Evolutionary conservation across 2,113 vertebrate species (phyloP).

Genomic region (Capreolus pygargus): DNA sequence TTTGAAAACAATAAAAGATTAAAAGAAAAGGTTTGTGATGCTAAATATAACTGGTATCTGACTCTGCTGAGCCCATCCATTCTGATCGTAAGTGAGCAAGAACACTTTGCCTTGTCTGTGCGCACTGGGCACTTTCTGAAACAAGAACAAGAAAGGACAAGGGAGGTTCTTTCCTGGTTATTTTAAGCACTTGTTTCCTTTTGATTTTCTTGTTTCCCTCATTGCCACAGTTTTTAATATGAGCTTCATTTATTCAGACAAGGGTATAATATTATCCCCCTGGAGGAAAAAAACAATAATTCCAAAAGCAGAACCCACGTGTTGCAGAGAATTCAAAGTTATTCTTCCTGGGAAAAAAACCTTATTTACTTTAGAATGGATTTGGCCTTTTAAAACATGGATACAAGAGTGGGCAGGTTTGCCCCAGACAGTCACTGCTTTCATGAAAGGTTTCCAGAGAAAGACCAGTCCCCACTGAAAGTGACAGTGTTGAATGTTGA

Average conservation of each 20-base stretch:
- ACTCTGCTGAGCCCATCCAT: background rate
- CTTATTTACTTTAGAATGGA: conserved; percentile 35
- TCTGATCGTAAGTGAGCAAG: background rate
- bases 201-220: background rate
- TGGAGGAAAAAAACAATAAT: background rate
- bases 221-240: conserved; percentile 4
- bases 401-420: background rate
- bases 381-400: conserved; percentile 7
- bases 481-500: background rate
- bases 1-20: background rate
- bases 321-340: conserved; percentile 5
- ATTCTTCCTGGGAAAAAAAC: background rate
- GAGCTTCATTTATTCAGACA: conserved; percentile 1
- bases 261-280: background rate
- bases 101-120: background rate
- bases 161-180: background rate
- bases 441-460: background rate
- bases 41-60: background rate
- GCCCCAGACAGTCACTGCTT: background rate
- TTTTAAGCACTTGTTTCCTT: background rate
- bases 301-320: background rate
- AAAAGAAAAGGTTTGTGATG: background rate
- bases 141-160: background rate
- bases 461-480: background rate
- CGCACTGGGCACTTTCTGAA: background rate